Evolutionary conservation across 2,888 invertebrate genomes (phyloP).

Genomic region (Elegia similella): DNA sequence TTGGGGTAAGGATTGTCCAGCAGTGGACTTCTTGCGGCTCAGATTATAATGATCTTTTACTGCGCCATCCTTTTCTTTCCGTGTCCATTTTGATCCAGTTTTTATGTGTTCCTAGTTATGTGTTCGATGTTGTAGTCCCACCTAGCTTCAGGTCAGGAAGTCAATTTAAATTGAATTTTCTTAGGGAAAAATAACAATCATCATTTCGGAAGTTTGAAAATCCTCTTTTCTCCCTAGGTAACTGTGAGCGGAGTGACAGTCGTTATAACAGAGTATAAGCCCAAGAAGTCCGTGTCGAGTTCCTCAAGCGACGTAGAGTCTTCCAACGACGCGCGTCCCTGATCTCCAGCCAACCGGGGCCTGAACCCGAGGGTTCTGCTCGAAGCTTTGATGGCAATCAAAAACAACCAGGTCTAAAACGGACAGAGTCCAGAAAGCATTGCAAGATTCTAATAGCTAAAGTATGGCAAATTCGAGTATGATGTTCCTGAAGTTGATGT

Average conservation of each 20-base stretch:
- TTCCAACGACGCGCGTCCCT: slow-evolving; percentile 74
- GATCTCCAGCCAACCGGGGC: slow-evolving; percentile 39
- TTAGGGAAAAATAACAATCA: no score
- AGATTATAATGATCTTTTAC: no score
- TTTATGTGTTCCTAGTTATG: no score
- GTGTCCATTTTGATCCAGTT: no score
- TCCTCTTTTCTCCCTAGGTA: slow-evolving; percentile 49
- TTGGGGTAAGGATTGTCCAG: no score
- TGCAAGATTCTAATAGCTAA: neutral
- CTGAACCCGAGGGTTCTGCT: slow-evolving; percentile 25
- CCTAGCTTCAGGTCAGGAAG: no score
- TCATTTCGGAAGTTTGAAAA: no score
- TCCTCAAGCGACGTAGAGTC: slow-evolving; percentile 77
- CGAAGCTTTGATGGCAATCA: slow-evolving; percentile 7
- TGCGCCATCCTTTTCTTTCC: no score
- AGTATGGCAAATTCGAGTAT: neutral
- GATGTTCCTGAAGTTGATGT: no score
- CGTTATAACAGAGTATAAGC: slow-evolving; percentile 97
- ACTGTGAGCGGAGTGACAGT: slow-evolving; percentile 99
- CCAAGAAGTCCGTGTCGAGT: slow-evolving; percentile 82
- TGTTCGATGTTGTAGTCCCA: no score
- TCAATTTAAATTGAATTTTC: no score
- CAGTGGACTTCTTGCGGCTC: no score
- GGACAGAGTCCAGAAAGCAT: neutral
- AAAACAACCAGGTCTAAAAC: slow-evolving; percentile 8